These are phyloP conservation scores for Zelostemma sp. DNA, from an alignment of 1,140 invertebrate species.

Conservation along the genomic window DNA sequence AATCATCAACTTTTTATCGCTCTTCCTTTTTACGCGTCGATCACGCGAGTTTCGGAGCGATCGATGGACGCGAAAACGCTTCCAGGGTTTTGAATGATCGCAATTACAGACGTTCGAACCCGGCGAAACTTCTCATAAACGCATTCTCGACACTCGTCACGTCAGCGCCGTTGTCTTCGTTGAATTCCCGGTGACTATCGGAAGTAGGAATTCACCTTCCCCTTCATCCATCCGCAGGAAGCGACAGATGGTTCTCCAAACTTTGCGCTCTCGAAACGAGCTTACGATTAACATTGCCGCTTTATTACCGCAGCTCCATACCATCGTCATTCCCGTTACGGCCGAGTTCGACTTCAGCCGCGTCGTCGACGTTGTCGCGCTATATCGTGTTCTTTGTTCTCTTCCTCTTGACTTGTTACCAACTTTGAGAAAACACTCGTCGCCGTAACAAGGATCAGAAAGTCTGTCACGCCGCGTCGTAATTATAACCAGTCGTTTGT, in stretches of 20 bases:
- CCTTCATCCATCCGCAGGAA: slow-evolving; percentile 14
- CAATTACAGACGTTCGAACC: background rate
- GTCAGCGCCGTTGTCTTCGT: slow-evolving; percentile 9
- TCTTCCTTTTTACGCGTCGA: no score
- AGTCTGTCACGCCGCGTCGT: background rate
- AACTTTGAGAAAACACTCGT: slow-evolving; percentile 12
- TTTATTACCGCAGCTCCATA: slow-evolving; percentile 39
- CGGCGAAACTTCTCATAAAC: slow-evolving; percentile 20
- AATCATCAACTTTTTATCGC: no score
- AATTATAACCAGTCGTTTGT: background rate
- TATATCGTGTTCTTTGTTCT: slow-evolving; percentile 18
- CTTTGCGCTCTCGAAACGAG: slow-evolving; percentile 38
- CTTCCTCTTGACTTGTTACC: slow-evolving; percentile 16
- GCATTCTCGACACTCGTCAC: background rate
- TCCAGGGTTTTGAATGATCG: no score
- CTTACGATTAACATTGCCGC: slow-evolving; percentile 50
- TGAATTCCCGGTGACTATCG: slow-evolving; percentile 27
- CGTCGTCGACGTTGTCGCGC: slow-evolving; percentile 11
- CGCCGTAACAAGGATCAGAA: slow-evolving; percentile 4
- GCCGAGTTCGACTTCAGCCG: slow-evolving; percentile 22
- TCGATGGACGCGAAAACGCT: no score
- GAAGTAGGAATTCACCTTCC: slow-evolving; percentile 23
- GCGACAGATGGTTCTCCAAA: slow-evolving; percentile 43
- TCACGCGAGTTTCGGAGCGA: no score
- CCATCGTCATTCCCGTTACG: no score